Percentiles rank a stretch among this genome's conserved stretches.
Conservation (phyloP, 1,140 invertebrate genomes). For the Scaptomyza montana region DNA sequence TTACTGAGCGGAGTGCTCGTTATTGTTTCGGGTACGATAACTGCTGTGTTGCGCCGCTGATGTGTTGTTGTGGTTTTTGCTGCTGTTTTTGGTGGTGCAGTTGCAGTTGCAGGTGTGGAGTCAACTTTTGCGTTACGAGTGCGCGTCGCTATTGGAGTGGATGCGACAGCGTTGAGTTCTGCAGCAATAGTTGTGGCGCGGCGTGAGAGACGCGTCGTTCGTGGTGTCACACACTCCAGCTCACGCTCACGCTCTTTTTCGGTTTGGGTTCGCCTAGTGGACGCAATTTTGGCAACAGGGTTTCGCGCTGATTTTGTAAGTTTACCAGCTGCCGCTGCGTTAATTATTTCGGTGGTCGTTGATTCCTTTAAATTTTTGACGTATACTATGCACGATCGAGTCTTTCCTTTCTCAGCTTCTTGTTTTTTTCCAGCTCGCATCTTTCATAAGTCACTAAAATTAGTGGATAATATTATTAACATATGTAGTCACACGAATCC, state of each 20-base stretch:
- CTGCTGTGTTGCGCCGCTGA: constrained; percentile 28
- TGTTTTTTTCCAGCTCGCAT: constrained; percentile 74
- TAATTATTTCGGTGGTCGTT: constrained; percentile 11
- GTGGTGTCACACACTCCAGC: neutral
- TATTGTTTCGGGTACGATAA: neutral
- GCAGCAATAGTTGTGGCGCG: constrained; percentile 28
- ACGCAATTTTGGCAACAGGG: constrained; percentile 2
- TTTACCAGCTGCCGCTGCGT: constrained; percentile 14
- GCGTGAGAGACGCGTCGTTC: constrained; percentile 15
- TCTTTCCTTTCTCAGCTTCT: constrained; percentile 61
- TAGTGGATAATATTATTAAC: constrained; percentile 16
- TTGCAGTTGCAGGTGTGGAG: neutral
- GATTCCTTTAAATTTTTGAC: constrained; percentile 60
- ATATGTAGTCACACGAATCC: constrained; percentile 16
- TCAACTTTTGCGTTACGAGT: constrained; percentile 1
- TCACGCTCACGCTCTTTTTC: constrained; percentile 8
- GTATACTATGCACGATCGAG: constrained; percentile 71
- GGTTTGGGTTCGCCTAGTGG: constrained; percentile 6
- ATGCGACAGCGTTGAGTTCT: neutral
- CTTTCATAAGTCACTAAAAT: constrained; percentile 67
- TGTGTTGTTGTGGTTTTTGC: neutral
- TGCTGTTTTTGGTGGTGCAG: neutral
- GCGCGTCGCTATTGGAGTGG: constrained; percentile 4
- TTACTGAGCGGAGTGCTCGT: constrained; percentile 9
- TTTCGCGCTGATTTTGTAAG: constrained; percentile 14